Evolutionary conservation across 2,888 invertebrate species (phyloP).

Genomic region (Calliscelio sp.): DNA sequence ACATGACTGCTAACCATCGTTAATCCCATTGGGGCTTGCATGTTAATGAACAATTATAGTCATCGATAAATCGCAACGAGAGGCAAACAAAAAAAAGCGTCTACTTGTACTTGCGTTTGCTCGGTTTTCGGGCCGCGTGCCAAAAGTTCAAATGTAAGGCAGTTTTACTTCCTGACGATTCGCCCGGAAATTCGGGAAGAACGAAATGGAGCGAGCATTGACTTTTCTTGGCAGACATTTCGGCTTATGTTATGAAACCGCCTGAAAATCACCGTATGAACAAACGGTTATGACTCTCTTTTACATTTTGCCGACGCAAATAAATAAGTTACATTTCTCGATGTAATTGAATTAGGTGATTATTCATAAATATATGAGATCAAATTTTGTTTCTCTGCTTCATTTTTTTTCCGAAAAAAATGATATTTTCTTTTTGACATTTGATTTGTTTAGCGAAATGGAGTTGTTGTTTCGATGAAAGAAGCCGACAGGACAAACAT

Average conservation of each 20-base stretch:
- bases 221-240: constrained; percentile 68
- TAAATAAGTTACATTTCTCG: too few species aligned
- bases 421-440: too few species aligned
- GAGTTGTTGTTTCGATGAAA: too few species aligned
- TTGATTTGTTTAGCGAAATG: too few species aligned
- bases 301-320: background rate
- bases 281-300: constrained; percentile 32
- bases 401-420: too few species aligned
- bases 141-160: constrained; percentile 59
- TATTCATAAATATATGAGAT: too few species aligned
- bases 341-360: too few species aligned
- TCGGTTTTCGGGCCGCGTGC: constrained; percentile 54
- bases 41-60: constrained; percentile 65
- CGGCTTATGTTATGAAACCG: constrained; percentile 47
- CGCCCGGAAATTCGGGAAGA: constrained; percentile 66
- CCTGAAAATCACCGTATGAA: constrained; percentile 38
- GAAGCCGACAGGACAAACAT: too few species aligned
- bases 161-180: constrained; percentile 63
- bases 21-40: constrained; percentile 44
- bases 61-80: constrained; percentile 40
- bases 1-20: constrained; percentile 36
- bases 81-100: background rate
- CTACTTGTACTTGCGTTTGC: background rate
- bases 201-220: constrained; percentile 70
- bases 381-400: too few species aligned